phyloP scores from a whole-genome alignment of 2,113 vertebrate species.

The Pygoscelis adeliae region DNA sequence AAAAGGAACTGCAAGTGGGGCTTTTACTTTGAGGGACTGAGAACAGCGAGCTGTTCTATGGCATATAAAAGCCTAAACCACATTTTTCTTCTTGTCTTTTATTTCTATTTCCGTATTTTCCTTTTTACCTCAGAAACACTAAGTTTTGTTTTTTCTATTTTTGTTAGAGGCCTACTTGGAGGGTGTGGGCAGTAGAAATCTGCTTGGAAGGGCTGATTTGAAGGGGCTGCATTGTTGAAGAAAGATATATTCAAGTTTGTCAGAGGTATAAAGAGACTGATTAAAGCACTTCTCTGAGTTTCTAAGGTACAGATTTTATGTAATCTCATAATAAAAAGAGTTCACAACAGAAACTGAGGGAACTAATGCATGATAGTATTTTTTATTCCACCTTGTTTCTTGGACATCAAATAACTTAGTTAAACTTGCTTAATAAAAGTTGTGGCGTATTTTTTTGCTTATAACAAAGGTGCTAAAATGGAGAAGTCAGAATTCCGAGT shows the following conservation, averaged over 20 bases:
- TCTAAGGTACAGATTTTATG: conserved; percentile 2
- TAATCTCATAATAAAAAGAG: background rate
- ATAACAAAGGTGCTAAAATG: background rate
- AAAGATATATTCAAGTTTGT: background rate
- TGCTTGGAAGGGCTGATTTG: conserved; percentile 16
- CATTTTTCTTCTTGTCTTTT: background rate
- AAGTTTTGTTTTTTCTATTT: background rate
- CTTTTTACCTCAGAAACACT: background rate
- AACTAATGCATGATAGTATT: background rate
- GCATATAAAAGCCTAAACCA: background rate
- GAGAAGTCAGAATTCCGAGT: background rate
- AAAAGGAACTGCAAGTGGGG: background rate
- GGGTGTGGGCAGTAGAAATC: background rate
- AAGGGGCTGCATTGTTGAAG: background rate
- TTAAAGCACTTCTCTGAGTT: background rate
- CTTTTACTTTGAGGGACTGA: background rate
- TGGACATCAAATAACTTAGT: background rate
- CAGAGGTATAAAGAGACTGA: background rate
- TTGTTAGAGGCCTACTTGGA: background rate
- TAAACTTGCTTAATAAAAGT: background rate
- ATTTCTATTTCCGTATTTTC: background rate
- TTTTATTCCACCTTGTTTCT: background rate
- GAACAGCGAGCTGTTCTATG: background rate
- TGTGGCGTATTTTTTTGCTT: background rate
- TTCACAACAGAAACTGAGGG: background rate